These are phyloP conservation scores for Aricia agestis DNA, from an alignment of 1,140 invertebrate species.

Conservation along the genomic window DNA sequence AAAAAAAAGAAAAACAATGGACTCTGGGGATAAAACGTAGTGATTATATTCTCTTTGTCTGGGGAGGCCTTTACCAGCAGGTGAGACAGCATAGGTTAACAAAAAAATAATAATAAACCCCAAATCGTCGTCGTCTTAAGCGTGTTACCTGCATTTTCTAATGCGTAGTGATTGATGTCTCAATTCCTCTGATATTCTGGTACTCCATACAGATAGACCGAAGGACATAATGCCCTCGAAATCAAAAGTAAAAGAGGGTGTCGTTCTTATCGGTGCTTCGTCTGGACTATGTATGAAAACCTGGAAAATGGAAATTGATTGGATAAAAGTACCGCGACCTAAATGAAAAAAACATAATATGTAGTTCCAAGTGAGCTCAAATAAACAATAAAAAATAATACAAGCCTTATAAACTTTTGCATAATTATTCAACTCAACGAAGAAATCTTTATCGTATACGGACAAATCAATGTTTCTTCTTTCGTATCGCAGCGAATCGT, in stretches of 20 bases:
- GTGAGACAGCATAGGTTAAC: too few relatives aligned
- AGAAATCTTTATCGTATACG: slow-evolving; percentile 52
- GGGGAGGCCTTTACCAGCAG: too few relatives aligned
- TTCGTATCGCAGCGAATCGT: slow-evolving; percentile 31
- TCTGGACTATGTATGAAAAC: slow-evolving; percentile 62
- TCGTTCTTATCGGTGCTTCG: slow-evolving; percentile 52
- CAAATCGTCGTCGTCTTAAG: too few relatives aligned
- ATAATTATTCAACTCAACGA: slow-evolving; percentile 46
- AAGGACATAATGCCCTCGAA: slow-evolving; percentile 47
- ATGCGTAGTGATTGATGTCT: slow-evolving; percentile 55
- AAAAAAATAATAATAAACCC: too few relatives aligned
- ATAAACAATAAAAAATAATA: not conserved
- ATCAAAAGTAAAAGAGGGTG: slow-evolving; percentile 45
- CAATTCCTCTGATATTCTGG: slow-evolving; percentile 51
- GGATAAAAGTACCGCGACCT: too few relatives aligned
- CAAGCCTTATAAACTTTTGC: slow-evolving; percentile 47
- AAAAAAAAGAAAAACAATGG: too few relatives aligned
- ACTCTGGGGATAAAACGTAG: too few relatives aligned
- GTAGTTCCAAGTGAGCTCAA: too few relatives aligned
- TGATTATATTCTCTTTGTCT: too few relatives aligned
- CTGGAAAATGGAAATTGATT: slow-evolving; percentile 31
- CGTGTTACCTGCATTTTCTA: slow-evolving; percentile 73
- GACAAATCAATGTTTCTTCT: slow-evolving; percentile 58
- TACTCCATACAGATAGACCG: slow-evolving; percentile 55
- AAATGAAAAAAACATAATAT: too few relatives aligned